Evolutionary conservation across 2,888 invertebrate genomes (phyloP), one percentile per base, ranked within the genome.

Genomic region (Himalopsyche kuldschensis): DNA sequence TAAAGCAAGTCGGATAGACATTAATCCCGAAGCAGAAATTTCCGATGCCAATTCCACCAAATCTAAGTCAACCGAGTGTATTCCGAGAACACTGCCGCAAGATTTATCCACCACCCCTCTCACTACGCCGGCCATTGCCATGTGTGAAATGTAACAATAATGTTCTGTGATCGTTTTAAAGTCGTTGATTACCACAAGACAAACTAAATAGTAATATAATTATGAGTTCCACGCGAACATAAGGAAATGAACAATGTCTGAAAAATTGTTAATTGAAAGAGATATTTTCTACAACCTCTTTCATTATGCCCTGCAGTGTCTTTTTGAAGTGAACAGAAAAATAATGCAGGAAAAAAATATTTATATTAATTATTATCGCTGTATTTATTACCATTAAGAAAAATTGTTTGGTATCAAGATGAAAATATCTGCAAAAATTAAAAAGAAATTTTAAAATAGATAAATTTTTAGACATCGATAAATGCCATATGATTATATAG

Each of bases 1-100:
- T 89, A 96, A 96, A 89, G 97, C 97, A 75, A 95, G 95, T 82
- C 95, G 95, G 88, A 97, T 97, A 87, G 94, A 94, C 88, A 93
- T 94, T 89, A 93, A 93, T 87, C 94, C 94, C 0, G 91, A 90
- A 32, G 91, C 90, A 86, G 90, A 77, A 11, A 75, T 46, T n/a
- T 80, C 84, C 3, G 84, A 84, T 46, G 82, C 79, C 24, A 32
- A 75, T 30, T 84, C 82, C 11, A 69, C 82, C 32, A 69, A 69
- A 30, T 69, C 69, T 69, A 83, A 83, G 80, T 78, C 82, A 63
- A 75, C 79, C 30, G 85, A 83, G 76, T 82, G 82, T 32, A 79
- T 80, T 55, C 78, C 85, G 35, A 83, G 55, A 78, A 55, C 79
- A n/a, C 48, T 85, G 77, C 83, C 85, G 47, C 85, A 85, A 55